phyloP scores from a whole-genome alignment of 2,888 invertebrate genomes.

The Agelastica alni region DNA sequence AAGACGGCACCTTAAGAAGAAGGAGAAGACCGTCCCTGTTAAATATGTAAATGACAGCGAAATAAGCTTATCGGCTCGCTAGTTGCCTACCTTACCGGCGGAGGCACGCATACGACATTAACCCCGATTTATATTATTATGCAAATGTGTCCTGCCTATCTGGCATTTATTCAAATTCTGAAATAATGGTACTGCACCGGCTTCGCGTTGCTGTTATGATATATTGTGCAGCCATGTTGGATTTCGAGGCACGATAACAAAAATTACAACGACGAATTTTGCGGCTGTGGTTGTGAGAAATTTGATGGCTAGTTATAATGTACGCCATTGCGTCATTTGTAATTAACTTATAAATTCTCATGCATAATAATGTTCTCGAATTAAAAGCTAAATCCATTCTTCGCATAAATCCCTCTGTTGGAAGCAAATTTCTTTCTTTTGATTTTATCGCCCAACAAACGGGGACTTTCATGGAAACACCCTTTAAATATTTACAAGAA shows the following conservation, averaged over 20 bases:
- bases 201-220: conserved; percentile 54
- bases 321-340: conserved; percentile 17
- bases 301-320: conserved; percentile 10
- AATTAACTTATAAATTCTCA: conserved; percentile 2
- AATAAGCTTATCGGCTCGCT: conserved; percentile 54
- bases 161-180: conserved; percentile 56
- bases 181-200: conserved; percentile 55
- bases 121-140: conserved; percentile 60
- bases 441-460: not conserved
- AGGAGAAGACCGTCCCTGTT: conserved; percentile 23
- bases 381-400: not conserved
- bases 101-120: conserved; percentile 58
- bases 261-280: conserved; percentile 30
- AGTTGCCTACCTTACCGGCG: conserved; percentile 52
- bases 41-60: conserved; percentile 48
- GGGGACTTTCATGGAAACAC: not conserved
- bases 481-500: no score
- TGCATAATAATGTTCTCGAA: not conserved
- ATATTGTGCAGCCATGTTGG: conserved; percentile 56
- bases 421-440: not conserved
- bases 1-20: no score
- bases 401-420: not conserved
- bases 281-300: conserved; percentile 17
- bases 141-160: conserved; percentile 54
- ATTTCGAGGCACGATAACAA: conserved; percentile 52